Evolutionary conservation across 2,888 invertebrate species (phyloP).

Genomic region (Eumerus sabulonum): DNA sequence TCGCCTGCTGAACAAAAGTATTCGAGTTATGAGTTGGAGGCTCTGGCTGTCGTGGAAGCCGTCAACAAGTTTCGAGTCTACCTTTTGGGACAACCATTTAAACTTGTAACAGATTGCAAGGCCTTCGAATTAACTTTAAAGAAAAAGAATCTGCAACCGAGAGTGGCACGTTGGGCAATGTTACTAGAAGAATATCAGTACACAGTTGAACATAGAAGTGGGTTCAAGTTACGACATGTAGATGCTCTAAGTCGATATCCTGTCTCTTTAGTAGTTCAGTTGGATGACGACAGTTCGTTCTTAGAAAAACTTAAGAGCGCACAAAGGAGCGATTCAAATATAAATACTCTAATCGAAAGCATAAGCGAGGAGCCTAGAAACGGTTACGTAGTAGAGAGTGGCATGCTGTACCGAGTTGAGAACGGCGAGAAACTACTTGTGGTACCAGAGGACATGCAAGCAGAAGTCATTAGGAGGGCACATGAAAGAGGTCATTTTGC

Average conservation of each 20-base stretch:
- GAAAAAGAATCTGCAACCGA: constrained; percentile 13
- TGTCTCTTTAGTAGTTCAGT: too few relatives aligned
- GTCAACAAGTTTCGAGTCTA: constrained; percentile 63
- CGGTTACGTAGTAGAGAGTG: constrained; percentile 1
- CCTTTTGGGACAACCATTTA: constrained; percentile 6
- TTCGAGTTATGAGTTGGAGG: too few relatives aligned
- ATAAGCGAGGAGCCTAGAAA: not conserved
- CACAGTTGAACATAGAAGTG: constrained; percentile 7
- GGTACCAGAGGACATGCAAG: not conserved
- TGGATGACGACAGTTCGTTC: too few relatives aligned
- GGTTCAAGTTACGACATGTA: constrained; percentile 1
- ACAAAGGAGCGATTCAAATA: not conserved
- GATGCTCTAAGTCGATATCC: constrained; percentile 4
- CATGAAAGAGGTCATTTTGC: constrained; percentile 10
- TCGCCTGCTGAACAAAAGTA: constrained; percentile 65
- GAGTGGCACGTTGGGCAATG: constrained; percentile 27
- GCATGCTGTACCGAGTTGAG: not conserved
- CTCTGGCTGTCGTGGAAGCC: constrained; percentile 62
- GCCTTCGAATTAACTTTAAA: constrained; percentile 19
- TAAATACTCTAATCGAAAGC: not conserved
- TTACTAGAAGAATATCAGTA: constrained; percentile 21
- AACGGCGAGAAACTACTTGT: not conserved
- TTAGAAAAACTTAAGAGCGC: not conserved
- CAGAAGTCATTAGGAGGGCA: not conserved
- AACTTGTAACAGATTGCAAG: constrained; percentile 16